Base-by-base conservation (phyloP, 2,888 invertebrate genomes). In the Homarus gammarus region DNA sequence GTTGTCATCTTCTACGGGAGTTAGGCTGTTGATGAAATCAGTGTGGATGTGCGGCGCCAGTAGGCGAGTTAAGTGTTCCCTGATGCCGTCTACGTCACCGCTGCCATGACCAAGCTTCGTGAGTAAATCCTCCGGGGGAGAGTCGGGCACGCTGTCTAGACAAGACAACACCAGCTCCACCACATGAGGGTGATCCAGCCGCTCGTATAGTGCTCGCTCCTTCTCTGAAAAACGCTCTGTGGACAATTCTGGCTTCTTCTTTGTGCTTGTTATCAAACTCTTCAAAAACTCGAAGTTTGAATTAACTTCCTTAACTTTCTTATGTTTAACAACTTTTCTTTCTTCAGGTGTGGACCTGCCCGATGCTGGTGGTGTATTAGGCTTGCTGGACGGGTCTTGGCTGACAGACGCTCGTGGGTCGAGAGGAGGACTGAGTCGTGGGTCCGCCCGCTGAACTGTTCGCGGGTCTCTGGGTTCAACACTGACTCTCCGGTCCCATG, bases 201-300 rank as follows among this genome's bases (percentile, higher is more conserved):
- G 88, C 38, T 91, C 83, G 64, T 89, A 91, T 33, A 91, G 44
- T n/a, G 84, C 61, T 6, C 79, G 70, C 61, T 91, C 91, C 86
- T 86, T 89, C 22, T 85, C 56, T 1, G 86, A 64, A 61, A 88
- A 91, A 12, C 36, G 18, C 27, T 81, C 70, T n/a, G 70, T n/a
- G 72, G 85, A 91, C 3, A 72, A 61, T 15, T 36, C 77, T 2
- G 68, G 51, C n/a, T 56, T 64, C 0, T 49, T 64, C n/a, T 49
- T 70, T 40, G 49, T 77, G 40, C 56, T 84, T 5, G 68, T 78
- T 61, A 89, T 84, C 18, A 89, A 51, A 56, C 73, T 72, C 44
- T 84, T 84, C 64, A 89, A 68, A 36, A 89, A 89, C 44, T 89
- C 89, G 33, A 89, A 75, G 79, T 87, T 81, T 27, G 77, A 79